Conservation (phyloP, 1,140 invertebrate species). For the Muscidifurax raptorellus region DNA sequence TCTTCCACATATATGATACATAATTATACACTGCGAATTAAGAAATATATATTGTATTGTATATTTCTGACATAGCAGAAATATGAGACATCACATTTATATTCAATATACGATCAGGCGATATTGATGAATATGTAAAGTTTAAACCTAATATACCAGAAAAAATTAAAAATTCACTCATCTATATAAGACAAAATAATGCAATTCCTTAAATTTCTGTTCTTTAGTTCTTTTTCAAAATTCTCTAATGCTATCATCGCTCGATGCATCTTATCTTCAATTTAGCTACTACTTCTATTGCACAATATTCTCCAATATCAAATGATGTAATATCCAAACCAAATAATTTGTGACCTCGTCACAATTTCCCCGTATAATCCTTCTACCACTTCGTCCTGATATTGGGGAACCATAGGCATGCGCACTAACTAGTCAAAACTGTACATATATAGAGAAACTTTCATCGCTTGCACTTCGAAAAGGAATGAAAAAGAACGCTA, state of each 20-base stretch:
- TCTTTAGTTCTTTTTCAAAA: slow-evolving; percentile 8
- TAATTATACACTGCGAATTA: not conserved
- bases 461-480: slow-evolving; percentile 70
- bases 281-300: slow-evolving; percentile 45
- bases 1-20: not conserved
- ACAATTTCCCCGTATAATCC: not conserved
- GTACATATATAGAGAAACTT: slow-evolving; percentile 68
- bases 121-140: slow-evolving; percentile 15
- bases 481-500: slow-evolving; percentile 31
- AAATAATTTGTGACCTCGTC: not conserved
- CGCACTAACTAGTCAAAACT: slow-evolving; percentile 73
- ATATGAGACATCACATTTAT: not conserved
- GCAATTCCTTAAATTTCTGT: not conserved
- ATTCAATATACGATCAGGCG: slow-evolving; percentile 1
- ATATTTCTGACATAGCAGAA: not conserved
- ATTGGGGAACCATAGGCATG: slow-evolving; percentile 71
- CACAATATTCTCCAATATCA: slow-evolving; percentile 40
- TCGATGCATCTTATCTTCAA: slow-evolving; percentile 40
- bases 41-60: slow-evolving; percentile 4
- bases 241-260: slow-evolving; percentile 38
- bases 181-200: not conserved
- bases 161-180: not conserved
- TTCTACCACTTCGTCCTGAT: slow-evolving; percentile 56
- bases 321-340: not conserved
- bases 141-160: slow-evolving; percentile 11